These are phyloP conservation scores for Enteromius argenteus DNA, from an alignment of 2,797 vertebrate species.

Conservation along the genomic window DNA sequence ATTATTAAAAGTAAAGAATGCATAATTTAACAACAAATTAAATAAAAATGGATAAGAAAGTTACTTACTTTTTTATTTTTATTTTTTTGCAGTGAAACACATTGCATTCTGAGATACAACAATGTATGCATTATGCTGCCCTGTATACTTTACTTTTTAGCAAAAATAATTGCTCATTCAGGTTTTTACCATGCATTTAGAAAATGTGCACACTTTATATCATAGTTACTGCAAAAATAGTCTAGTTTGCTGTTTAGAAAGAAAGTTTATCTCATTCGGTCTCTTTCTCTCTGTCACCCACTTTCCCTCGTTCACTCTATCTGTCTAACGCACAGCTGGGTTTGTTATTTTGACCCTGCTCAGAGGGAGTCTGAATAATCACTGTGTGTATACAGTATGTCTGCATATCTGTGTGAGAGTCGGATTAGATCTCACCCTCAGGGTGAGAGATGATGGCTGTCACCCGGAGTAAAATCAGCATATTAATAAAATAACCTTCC, in stretches of 20 bases:
- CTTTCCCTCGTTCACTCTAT: slow-evolving; percentile 2
- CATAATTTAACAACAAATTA: neutral
- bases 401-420: slow-evolving; percentile 22
- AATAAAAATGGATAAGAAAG: neutral
- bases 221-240: neutral
- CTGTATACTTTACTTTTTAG: neutral
- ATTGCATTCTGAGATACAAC: neutral
- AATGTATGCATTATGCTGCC: neutral
- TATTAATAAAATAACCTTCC: slow-evolving; percentile 48
- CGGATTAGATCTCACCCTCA: slow-evolving; percentile 16
- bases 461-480: slow-evolving; percentile 42
- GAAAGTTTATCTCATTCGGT: neutral
- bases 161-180: neutral
- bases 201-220: neutral
- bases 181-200: neutral
- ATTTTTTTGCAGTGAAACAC: neutral
- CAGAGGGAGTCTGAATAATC: slow-evolving; percentile 31
- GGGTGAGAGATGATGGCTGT: slow-evolving; percentile 47
- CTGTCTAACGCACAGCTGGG: slow-evolving; percentile 32
- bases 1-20: neutral
- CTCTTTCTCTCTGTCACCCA: neutral
- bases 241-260: neutral
- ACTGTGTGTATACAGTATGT: slow-evolving; percentile 17
- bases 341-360: slow-evolving; percentile 34
- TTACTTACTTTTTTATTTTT: neutral